phyloP scores from a whole-genome alignment of 2,113 vertebrate genomes.

The Saguinus imperator region DNA sequence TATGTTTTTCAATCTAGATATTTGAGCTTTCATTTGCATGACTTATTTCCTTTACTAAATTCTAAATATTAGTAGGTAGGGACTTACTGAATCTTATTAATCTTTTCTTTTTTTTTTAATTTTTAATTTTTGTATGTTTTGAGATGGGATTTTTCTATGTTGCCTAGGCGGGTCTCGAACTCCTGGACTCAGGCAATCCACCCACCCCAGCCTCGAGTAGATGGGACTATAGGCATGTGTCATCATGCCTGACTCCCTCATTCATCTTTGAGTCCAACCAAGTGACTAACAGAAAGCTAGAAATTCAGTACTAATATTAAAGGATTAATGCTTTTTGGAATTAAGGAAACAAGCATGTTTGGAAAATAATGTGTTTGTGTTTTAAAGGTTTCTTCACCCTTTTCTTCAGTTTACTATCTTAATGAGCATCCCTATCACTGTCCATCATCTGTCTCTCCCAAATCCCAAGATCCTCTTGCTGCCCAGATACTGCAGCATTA shows the following conservation, averaged over 20 bases:
- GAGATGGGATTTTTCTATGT: not conserved
- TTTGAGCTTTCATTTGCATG: not conserved
- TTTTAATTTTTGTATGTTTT: not conserved
- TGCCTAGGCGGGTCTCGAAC: not conserved
- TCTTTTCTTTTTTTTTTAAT: not conserved
- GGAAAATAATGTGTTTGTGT: no score
- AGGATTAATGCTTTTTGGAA: not conserved
- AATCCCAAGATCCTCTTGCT: no score
- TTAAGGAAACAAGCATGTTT: not conserved
- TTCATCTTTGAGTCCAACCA: not conserved
- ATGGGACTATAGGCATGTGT: not conserved
- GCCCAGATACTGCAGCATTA: no score
- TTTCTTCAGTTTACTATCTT: not conserved
- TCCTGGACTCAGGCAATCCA: not conserved
- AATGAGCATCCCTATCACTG: not conserved
- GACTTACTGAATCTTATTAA: not conserved
- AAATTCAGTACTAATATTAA: not conserved
- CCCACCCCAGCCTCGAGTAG: not conserved
- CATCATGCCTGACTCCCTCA: not conserved
- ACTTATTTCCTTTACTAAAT: not conserved
- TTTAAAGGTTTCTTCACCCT: not conserved
- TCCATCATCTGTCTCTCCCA: not conserved
- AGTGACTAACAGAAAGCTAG: not conserved
- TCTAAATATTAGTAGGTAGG: not conserved
- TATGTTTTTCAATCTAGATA: not conserved